Percentiles rank a stretch among this genome's conserved stretches.
Evolutionary conservation across 2,888 invertebrate genomes (phyloP).

Genomic region (Andrena camellia): DNA sequence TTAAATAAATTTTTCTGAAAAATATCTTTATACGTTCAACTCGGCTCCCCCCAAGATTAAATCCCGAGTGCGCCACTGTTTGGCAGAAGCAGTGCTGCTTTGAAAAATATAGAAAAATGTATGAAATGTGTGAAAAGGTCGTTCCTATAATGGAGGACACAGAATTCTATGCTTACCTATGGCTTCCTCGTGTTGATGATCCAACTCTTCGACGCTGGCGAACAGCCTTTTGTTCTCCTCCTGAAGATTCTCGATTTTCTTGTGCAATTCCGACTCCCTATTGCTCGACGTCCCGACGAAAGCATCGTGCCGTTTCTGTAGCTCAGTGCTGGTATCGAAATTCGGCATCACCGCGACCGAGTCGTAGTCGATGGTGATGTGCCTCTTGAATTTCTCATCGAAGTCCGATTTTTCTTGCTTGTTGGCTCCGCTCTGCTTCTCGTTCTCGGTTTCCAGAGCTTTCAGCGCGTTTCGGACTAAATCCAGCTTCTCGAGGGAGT

Average conservation of each 20-base stretch:
- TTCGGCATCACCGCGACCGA: conserved; percentile 65
- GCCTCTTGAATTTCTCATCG: conserved; percentile 71
- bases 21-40: too few relatives aligned
- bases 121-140: neutral
- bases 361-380: conserved; percentile 67
- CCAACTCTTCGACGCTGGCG: conserved; percentile 89
- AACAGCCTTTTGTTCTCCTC: conserved; percentile 88
- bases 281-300: conserved; percentile 57
- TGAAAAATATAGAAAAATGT: neutral
- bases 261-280: conserved; percentile 81
- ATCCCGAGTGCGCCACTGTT: too few relatives aligned
- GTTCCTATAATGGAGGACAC: neutral
- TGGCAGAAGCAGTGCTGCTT: neutral
- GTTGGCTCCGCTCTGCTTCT: conserved; percentile 57
- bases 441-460: conserved; percentile 80
- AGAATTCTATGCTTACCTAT: conserved; percentile 84
- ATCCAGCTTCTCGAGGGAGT: conserved; percentile 81
- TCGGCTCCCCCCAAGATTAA: too few relatives aligned
- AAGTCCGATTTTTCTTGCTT: conserved; percentile 74
- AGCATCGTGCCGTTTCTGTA: conserved; percentile 61
- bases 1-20: too few relatives aligned
- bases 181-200: conserved; percentile 90
- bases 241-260: conserved; percentile 86
- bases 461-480: conserved; percentile 79
- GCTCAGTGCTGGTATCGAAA: conserved; percentile 59